Percentiles rank a stretch among this genome's conserved stretches.
Evolutionary conservation across 1,140 invertebrate genomes (phyloP).

Genomic region (Musca domestica): DNA sequence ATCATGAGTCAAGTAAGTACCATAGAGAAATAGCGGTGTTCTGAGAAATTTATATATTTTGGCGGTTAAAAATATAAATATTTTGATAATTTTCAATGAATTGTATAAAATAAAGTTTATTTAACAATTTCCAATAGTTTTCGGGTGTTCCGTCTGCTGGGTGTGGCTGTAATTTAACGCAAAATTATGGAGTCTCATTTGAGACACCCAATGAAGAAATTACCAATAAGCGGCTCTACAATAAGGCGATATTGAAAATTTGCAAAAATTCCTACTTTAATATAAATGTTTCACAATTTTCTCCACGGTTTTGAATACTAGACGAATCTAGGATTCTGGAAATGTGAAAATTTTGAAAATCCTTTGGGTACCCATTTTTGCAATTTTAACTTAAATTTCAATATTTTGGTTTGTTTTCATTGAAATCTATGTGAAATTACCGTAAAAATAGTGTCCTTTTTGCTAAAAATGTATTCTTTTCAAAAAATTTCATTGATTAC

Average conservation of each 20-base stretch:
- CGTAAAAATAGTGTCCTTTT: constrained; percentile 35
- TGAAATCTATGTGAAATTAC: constrained; percentile 37
- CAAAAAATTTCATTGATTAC: constrained; percentile 48
- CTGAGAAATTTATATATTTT: constrained; percentile 42
- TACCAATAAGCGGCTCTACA: constrained; percentile 26
- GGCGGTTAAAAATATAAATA: constrained; percentile 37
- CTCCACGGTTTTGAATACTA: constrained; percentile 28
- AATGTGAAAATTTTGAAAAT: constrained; percentile 56
- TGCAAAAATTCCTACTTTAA: constrained; percentile 12
- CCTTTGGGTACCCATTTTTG: constrained; percentile 68
- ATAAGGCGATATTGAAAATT: constrained; percentile 16
- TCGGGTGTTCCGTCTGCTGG: constrained; percentile 32
- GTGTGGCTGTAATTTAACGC: constrained; percentile 37
- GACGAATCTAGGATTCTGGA: constrained; percentile 33
- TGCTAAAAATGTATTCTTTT: constrained; percentile 37
- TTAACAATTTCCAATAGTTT: constrained; percentile 8
- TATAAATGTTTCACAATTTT: constrained; percentile 47
- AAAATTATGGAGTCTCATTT: constrained; percentile 34
- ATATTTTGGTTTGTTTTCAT: constrained; percentile 42
- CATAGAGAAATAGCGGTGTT: constrained; percentile 39
- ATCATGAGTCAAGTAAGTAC: constrained; percentile 54
- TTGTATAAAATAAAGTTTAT: constrained; percentile 37
- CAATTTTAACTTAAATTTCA: constrained; percentile 65
- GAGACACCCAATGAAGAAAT: constrained; percentile 37
- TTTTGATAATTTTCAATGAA: constrained; percentile 37